Evolutionary conservation across 2,797 vertebrate genomes (phyloP).

Genomic region (Mustela erminea): DNA sequence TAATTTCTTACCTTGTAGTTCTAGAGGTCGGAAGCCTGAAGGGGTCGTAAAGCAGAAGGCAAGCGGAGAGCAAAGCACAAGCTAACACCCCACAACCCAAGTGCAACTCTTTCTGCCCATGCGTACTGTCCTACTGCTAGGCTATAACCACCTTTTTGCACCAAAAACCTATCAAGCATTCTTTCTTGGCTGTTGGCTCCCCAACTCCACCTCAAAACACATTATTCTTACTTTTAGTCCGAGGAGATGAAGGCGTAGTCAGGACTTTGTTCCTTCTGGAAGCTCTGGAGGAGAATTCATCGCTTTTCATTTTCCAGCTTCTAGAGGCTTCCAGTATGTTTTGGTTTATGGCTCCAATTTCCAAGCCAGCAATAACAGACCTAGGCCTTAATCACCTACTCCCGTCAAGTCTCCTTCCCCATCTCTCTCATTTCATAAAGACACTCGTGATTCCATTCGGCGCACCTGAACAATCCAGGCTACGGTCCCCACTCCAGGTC

Average conservation of each 20-base stretch:
- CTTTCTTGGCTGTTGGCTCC: background rate
- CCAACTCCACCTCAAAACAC: background rate
- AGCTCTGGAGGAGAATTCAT: background rate
- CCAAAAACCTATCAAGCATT: background rate
- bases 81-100: background rate
- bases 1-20: background rate
- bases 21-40: background rate
- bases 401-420: too few relatives aligned
- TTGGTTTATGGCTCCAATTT: background rate
- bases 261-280: background rate
- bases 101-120: background rate
- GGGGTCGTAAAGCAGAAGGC: background rate
- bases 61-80: background rate
- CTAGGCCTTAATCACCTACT: accelerated
- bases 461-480: background rate
- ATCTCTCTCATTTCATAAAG: background rate
- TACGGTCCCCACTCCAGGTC: background rate
- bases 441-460: background rate
- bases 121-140: background rate
- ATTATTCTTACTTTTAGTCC: background rate
- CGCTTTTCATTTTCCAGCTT: background rate
- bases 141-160: background rate
- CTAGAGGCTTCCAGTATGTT: background rate
- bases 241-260: background rate
- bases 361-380: accelerated